Evolutionary conservation across 1,140 invertebrate genomes (phyloP).

Genomic region (Aphelenchoides fujianensis): DNA sequence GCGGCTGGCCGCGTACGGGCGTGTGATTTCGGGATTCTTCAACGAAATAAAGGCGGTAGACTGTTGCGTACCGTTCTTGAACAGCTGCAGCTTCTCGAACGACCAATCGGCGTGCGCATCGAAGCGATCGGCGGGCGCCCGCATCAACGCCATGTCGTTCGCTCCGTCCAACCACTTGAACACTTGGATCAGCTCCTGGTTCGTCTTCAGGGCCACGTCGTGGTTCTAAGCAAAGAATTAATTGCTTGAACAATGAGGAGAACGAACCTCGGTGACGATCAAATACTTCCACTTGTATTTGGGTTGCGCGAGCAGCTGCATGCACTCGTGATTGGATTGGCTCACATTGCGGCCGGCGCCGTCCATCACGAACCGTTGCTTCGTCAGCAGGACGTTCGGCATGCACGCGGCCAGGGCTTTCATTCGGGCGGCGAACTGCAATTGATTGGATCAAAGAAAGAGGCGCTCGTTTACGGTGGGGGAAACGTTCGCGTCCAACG

Average conservation of each 20-base stretch:
- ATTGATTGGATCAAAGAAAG: no score
- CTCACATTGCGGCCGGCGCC: conserved; percentile 31
- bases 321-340: conserved; percentile 27
- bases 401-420: conserved; percentile 29
- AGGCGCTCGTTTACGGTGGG: conserved; percentile 22
- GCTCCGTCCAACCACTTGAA: conserved; percentile 23
- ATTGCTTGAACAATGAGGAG: not conserved
- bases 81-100: not conserved
- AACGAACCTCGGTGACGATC: conserved; percentile 25
- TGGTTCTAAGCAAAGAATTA: conserved; percentile 29
- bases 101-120: not conserved
- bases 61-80: not conserved
- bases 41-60: not conserved
- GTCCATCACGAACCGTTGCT: conserved; percentile 22
- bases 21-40: not conserved
- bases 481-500: conserved; percentile 29
- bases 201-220: conserved; percentile 24
- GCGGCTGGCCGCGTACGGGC: not conserved
- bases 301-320: conserved; percentile 18
- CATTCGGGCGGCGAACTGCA: no score
- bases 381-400: conserved; percentile 28
- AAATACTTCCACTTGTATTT: conserved; percentile 36
- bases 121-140: not conserved
- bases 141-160: no score
- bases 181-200: conserved; percentile 27